Conservation (phyloP, 2,113 vertebrate species). For the Parus major region DNA sequence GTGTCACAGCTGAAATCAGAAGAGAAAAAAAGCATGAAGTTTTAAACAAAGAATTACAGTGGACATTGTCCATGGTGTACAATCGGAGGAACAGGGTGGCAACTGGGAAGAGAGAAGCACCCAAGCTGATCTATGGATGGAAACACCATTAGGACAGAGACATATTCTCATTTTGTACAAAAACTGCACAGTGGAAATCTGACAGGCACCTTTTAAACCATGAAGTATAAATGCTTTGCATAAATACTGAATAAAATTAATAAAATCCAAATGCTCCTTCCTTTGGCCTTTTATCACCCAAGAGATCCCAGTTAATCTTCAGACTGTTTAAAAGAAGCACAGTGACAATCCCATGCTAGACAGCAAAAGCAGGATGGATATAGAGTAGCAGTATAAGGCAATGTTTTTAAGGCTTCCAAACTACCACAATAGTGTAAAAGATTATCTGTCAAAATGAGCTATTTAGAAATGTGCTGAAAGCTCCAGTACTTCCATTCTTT, state of each 20-base stretch:
- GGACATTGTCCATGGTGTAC: neutral
- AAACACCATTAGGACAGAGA: neutral
- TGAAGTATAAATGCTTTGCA: neutral
- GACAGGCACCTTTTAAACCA: neutral
- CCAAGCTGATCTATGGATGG: neutral
- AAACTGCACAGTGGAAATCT: neutral
- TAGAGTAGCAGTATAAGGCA: neutral
- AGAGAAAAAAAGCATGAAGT: neutral
- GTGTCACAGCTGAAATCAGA: neutral
- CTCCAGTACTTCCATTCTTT: neutral
- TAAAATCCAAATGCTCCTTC: neutral
- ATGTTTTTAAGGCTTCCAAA: neutral
- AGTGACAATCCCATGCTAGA: neutral
- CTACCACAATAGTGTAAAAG: neutral
- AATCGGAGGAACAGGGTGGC: neutral
- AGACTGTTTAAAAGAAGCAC: neutral
- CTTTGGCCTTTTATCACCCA: neutral
- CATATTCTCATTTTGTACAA: neutral
- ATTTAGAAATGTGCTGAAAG: neutral
- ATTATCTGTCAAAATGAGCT: neutral
- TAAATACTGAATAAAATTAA: neutral
- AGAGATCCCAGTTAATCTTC: neutral
- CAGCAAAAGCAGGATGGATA: neutral
- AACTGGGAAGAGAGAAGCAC: neutral
- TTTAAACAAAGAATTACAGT: neutral